Base-by-base conservation (phyloP, 1,140 invertebrate species). In the Oryctes rhinoceros region DNA sequence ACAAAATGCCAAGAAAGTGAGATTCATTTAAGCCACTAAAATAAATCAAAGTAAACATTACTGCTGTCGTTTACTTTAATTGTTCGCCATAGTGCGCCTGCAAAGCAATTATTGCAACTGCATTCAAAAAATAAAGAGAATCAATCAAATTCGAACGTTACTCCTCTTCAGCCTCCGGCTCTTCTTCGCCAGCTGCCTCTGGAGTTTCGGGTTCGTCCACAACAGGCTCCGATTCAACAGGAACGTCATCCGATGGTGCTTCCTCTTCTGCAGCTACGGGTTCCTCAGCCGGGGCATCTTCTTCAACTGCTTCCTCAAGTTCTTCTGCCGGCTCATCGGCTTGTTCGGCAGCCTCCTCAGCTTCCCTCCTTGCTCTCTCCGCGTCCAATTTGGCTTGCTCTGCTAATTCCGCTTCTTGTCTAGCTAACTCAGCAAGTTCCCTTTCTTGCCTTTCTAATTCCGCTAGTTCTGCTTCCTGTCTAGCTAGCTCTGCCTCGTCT, bases 361-460 rank as follows among this genome's bases (percentile, higher is more conserved):
- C 79, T 74, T 80, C 59, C 24, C 6, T 30, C 67, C 81, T 77
- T 5, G 82, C 82, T 79, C 49, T 48, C 39, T 83, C 83, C 6
- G 83, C 84, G 78, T 83, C 81, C 65, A 82, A 78, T 77, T 83
- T 79, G 53, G 79, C 82, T 53, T 78, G 44, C 86, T 80, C 85
- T 80, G 82, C 88, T 84, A 80, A 49, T 82, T 87, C 88, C 13
- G 89, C 87, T 80, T 88, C 88, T 81, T 89, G 87, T 76, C 87
- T 87, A 10, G 90, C 90, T 37, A 88, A 87, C 85, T 92, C 91
- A 78, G 91, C 91, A 48, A 91, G 85, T 83, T 91, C 90, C 53
- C 89, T 89, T 62, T 89, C 88, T 83, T 91, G 91, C 82, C 90
- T 87, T 80, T 90, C 91, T 65, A 91, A 85, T 79, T 91, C 91